Conservation (phyloP, 2,113 vertebrate species). For the Catharus minimus region DNA sequence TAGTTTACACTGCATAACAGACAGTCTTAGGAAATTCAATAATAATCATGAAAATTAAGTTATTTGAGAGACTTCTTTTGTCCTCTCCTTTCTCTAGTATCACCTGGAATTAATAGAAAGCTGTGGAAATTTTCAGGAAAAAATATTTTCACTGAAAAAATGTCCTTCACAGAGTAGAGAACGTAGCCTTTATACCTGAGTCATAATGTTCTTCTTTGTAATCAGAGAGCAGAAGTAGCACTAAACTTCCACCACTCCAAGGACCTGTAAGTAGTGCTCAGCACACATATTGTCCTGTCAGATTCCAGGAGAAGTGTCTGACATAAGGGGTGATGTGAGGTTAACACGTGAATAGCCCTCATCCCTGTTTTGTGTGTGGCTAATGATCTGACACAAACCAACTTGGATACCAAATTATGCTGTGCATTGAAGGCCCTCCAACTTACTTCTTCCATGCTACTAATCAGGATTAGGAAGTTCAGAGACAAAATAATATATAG, state of each 20-base stretch:
- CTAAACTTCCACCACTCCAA: neutral
- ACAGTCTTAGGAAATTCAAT: constrained; percentile 29
- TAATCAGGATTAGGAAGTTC: neutral
- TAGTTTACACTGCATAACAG: neutral
- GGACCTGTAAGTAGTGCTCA: neutral
- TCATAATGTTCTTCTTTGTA: neutral
- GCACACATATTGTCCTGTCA: neutral
- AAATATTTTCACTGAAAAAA: neutral
- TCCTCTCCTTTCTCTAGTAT: neutral
- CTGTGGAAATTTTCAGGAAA: neutral
- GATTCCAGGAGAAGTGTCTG: neutral
- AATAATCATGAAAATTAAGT: constrained; percentile 27
- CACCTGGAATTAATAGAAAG: neutral
- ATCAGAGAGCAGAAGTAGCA: neutral
- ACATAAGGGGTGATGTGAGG: neutral
- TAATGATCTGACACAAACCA: neutral
- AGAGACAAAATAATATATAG: neutral
- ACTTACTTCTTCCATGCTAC: neutral
- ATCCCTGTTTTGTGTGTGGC: neutral
- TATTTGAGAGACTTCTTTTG: constrained; percentile 27
- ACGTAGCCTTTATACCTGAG: neutral
- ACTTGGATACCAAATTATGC: neutral
- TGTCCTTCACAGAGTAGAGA: neutral
- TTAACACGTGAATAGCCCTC: neutral
- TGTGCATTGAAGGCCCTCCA: neutral